A percentile compares a stretch with the other conserved stretches of the same genome.
Conservation (phyloP, 1,140 invertebrate species). For the Listronotus bonariensis region DNA sequence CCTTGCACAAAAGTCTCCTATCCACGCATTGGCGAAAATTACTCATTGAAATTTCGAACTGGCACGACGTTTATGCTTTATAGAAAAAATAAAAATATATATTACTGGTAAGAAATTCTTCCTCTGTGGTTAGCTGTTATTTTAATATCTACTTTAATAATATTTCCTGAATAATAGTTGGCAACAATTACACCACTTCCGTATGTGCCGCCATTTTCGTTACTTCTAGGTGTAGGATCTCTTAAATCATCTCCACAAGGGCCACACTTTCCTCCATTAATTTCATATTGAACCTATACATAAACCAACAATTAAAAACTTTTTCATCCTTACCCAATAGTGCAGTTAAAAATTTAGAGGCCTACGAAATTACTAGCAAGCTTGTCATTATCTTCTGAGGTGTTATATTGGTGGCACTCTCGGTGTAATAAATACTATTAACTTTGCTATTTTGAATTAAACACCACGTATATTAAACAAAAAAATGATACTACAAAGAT, state of each 20-base stretch:
- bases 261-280: conserved; percentile 56
- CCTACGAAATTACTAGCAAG: too few species aligned
- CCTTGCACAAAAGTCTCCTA: too few species aligned
- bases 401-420: too few species aligned
- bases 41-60: too few species aligned
- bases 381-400: too few species aligned
- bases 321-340: too few species aligned
- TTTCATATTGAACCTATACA: conserved; percentile 39
- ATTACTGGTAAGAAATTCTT: conserved; percentile 53
- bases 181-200: conserved; percentile 57
- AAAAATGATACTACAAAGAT: too few species aligned
- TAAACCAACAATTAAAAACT: neutral
- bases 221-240: conserved; percentile 55
- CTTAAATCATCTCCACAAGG: conserved; percentile 55
- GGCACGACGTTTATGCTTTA: too few species aligned
- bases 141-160: conserved; percentile 51
- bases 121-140: conserved; percentile 61
- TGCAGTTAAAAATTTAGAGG: too few species aligned
- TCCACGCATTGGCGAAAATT: conserved; percentile 22
- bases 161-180: conserved; percentile 48
- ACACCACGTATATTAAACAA: too few species aligned
- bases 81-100: neutral
- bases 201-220: conserved; percentile 62
- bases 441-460: too few species aligned
- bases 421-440: too few species aligned